phyloP scores from a whole-genome alignment of 2,888 invertebrate species.

The Scelioninae gen. 1 region DNA sequence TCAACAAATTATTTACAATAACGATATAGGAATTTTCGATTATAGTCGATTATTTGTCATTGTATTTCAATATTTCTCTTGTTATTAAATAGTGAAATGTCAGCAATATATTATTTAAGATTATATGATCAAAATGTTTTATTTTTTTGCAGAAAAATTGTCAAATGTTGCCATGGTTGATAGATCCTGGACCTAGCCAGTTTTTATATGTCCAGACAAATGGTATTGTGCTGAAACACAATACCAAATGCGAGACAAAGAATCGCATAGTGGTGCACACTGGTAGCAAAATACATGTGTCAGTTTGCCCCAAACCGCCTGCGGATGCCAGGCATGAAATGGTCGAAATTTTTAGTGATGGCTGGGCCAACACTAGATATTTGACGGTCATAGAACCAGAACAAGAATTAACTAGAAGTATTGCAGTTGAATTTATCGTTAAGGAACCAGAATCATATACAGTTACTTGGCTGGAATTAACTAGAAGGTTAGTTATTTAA shows the following conservation, averaged over 20 bases:
- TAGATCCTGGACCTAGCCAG: slow-evolving; percentile 90
- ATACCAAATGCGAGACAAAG: slow-evolving; percentile 89
- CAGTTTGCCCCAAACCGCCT: slow-evolving; percentile 87
- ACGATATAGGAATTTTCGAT: no score
- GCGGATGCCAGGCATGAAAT: slow-evolving; percentile 87
- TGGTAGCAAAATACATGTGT: slow-evolving; percentile 87
- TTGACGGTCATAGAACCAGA: slow-evolving; percentile 85
- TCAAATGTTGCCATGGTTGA: slow-evolving; percentile 91
- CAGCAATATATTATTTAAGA: no score
- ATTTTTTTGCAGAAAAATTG: slow-evolving; percentile 88
- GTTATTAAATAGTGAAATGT: neutral
- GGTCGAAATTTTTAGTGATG: slow-evolving; percentile 93
- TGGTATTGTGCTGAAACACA: slow-evolving; percentile 87
- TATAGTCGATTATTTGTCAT: no score
- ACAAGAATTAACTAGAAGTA: slow-evolving; percentile 88
- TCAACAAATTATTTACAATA: no score
- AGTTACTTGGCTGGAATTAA: slow-evolving; percentile 93
- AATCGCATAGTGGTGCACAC: slow-evolving; percentile 92
- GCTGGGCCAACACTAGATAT: slow-evolving; percentile 87
- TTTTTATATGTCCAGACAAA: slow-evolving; percentile 92
- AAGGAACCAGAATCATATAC: slow-evolving; percentile 90
- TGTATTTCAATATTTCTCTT: no score
- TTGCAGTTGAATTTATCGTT: slow-evolving; percentile 92
- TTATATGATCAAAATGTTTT: slow-evolving; percentile 3
- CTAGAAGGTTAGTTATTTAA: slow-evolving; percentile 87